Evolutionary conservation across 2,797 vertebrate genomes (phyloP).

Genomic region (Sorex maritimensis): DNA sequence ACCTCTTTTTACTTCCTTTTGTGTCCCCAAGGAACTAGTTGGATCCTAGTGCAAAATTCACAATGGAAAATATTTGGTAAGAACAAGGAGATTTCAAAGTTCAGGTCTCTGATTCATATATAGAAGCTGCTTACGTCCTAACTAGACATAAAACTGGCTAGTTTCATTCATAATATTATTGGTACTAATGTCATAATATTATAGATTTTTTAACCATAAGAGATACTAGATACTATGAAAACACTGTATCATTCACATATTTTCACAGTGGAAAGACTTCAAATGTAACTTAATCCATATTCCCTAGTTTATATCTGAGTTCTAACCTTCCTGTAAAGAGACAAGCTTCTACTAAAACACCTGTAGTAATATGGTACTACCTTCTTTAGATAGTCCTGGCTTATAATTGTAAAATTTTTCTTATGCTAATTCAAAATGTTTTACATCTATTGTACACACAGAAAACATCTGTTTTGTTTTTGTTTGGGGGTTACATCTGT

Average conservation of each 20-base stretch:
- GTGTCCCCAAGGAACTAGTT: conserved; percentile 9
- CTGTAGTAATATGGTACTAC: neutral
- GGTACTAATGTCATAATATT: neutral
- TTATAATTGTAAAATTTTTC: conserved; percentile 29
- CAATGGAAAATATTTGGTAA: conserved; percentile 18
- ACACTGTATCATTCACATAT: neutral
- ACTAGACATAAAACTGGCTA: conserved; percentile 22
- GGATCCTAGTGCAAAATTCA: neutral
- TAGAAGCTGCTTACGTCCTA: neutral
- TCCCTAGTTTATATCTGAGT: conserved; percentile 38
- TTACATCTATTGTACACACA: neutral
- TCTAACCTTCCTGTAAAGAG: neutral
- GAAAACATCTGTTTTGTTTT: too few relatives aligned
- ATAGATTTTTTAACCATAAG: conserved; percentile 7
- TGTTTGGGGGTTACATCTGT: too few relatives aligned
- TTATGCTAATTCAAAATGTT: conserved; percentile 25
- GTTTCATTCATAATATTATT: conserved; percentile 54
- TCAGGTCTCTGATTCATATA: conserved; percentile 5
- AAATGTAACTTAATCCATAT: neutral
- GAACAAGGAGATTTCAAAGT: conserved; percentile 38
- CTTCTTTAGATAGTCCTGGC: neutral
- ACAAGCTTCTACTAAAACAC: conserved; percentile 35
- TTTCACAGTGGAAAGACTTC: neutral
- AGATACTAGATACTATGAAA: neutral
- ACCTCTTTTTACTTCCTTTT: conserved; percentile 2